Percentiles rank a stretch among this genome's conserved stretches.
phyloP scores from a whole-genome alignment of 1,140 invertebrate genomes.

The Macrotrachela quadricornifera region DNA sequence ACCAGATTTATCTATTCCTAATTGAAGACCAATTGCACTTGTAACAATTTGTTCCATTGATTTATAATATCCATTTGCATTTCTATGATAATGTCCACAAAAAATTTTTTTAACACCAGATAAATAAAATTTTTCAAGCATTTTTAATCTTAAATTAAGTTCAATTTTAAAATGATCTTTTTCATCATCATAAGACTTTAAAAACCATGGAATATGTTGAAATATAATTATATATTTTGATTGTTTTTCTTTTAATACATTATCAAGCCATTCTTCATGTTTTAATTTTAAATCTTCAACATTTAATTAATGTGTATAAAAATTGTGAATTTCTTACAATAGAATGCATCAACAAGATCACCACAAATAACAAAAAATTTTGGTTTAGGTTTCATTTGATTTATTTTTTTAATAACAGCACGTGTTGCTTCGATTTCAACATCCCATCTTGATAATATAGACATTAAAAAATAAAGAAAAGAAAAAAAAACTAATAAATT shows the following conservation, averaged over 20 bases:
- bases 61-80: conserved; percentile 29
- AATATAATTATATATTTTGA: conserved; percentile 32
- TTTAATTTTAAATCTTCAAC: conserved; percentile 19
- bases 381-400: conserved; percentile 33
- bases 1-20: conserved; percentile 30
- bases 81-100: conserved; percentile 38
- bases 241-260: conserved; percentile 17
- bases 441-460: conserved; percentile 31
- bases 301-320: conserved; percentile 17
- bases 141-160: conserved; percentile 16
- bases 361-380: conserved; percentile 38
- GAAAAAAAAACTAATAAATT: too few relatives aligned
- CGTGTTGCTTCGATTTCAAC: conserved; percentile 30
- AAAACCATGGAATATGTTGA: conserved; percentile 38
- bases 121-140: conserved; percentile 29
- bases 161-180: conserved; percentile 32
- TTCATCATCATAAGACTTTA: conserved; percentile 25
- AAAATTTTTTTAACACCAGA: conserved; percentile 26
- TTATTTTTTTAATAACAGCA: conserved; percentile 28
- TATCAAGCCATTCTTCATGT: conserved; percentile 32
- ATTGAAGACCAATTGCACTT: conserved; percentile 34
- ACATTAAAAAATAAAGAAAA: too few relatives aligned
- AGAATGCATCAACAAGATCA: conserved; percentile 34
- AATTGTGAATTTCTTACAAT: conserved; percentile 37
- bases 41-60: conserved; percentile 34